phyloP scores from a whole-genome alignment of 1,140 invertebrate species.

The Choristoneura fumiferana region DNA sequence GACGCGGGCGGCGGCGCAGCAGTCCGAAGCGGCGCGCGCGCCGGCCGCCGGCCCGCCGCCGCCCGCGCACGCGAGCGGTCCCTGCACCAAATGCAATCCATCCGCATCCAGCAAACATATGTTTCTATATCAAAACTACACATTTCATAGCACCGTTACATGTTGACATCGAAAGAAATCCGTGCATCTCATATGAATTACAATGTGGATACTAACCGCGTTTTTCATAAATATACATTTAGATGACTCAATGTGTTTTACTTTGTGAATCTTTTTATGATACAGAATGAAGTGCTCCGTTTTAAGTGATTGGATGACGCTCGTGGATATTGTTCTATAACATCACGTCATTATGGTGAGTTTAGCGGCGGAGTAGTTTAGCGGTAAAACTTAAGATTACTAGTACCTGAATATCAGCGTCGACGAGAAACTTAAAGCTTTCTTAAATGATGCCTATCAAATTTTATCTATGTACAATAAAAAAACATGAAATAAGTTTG shows the following conservation, averaged over 20 bases:
- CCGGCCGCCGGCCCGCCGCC: constrained; percentile 22
- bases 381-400: not conserved
- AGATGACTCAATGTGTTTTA: constrained; percentile 1
- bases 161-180: not conserved
- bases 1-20: too few relatives aligned
- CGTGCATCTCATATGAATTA: constrained; percentile 13
- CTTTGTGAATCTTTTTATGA: constrained; percentile 3
- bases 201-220: constrained; percentile 7
- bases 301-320: constrained; percentile 1
- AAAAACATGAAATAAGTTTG: too few relatives aligned
- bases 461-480: too few relatives aligned
- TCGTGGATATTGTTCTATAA: not conserved
- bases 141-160: constrained; percentile 1
- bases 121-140: not conserved
- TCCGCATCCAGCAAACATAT: not conserved
- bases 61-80: not conserved
- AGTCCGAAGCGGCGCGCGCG: too few relatives aligned
- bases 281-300: constrained; percentile 4
- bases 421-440: too few relatives aligned
- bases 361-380: not conserved
- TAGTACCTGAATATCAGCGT: too few relatives aligned
- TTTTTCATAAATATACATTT: constrained; percentile 16
- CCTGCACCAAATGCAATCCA: not conserved
- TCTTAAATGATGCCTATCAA: too few relatives aligned
- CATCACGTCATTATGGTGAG: not conserved